These are phyloP conservation scores for Drosophila takahashii DNA, from an alignment of 1,140 invertebrate genomes.

Conservation along the genomic window DNA sequence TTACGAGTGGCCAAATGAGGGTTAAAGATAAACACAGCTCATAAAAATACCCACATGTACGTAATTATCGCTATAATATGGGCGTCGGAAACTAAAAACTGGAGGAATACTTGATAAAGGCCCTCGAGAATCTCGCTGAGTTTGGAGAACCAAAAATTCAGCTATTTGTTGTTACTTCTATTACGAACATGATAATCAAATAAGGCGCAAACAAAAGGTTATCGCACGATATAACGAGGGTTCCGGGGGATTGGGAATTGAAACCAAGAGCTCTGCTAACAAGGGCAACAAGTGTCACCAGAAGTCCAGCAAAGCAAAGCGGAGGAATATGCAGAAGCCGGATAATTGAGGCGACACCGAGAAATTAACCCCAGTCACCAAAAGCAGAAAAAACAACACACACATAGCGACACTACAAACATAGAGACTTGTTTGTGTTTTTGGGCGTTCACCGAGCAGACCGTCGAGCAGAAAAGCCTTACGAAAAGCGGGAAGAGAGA, in stretches of 20 bases:
- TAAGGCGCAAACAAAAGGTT: not conserved
- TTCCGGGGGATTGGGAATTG: not conserved
- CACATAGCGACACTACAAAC: constrained; percentile 15
- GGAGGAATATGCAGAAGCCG: not conserved
- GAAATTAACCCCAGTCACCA: constrained; percentile 42
- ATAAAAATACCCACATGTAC: constrained; percentile 12
- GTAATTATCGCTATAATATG: constrained; percentile 9
- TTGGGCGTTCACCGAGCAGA: constrained; percentile 44
- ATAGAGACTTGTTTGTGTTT: constrained; percentile 43
- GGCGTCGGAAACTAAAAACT: constrained; percentile 22
- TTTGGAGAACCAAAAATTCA: constrained; percentile 4
- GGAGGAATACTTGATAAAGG: constrained; percentile 8
- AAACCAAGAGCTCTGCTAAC: constrained; percentile 10
- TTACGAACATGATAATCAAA: constrained; percentile 33
- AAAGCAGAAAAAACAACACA: constrained; percentile 6
- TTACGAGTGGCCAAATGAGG: not conserved
- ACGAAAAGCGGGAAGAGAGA: constrained; percentile 42
- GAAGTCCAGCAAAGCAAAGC: constrained; percentile 3
- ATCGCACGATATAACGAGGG: not conserved
- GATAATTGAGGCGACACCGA: constrained; percentile 45
- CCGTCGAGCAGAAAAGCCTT: constrained; percentile 29
- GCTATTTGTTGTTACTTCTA: constrained; percentile 32
- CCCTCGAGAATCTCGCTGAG: constrained; percentile 1
- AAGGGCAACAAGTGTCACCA: constrained; percentile 44
- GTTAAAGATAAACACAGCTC: constrained; percentile 13